A percentile compares a stretch with the other conserved stretches of the same genome.
Conservation (phyloP, 2,797 vertebrate species). For the Leptodactylus fallax region DNA sequence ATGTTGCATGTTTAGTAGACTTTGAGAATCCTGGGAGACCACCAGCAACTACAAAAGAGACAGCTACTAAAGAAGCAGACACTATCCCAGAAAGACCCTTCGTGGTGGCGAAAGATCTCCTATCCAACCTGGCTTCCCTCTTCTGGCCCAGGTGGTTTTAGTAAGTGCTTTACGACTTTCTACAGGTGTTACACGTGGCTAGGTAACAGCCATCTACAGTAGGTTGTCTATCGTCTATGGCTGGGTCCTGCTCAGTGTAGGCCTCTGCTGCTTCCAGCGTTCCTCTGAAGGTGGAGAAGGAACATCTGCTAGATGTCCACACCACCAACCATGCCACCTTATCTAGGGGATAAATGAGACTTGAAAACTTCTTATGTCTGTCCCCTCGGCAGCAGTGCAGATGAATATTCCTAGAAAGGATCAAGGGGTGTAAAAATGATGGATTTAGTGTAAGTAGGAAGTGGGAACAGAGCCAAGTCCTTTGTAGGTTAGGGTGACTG, state of each 20-base stretch:
- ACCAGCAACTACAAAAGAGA: not conserved
- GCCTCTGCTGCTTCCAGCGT: not conserved
- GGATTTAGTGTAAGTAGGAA: no score
- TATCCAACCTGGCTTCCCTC: constrained; percentile 16
- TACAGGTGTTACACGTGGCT: not conserved
- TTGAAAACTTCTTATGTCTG: no score
- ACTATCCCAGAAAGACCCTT: not conserved
- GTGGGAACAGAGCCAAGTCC: no score
- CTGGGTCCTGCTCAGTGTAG: not conserved
- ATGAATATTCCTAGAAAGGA: no score
- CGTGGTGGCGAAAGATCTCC: not conserved
- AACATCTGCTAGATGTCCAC: not conserved
- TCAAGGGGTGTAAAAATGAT: not conserved
- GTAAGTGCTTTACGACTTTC: constrained; percentile 16
- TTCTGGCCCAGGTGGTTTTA: constrained; percentile 43
- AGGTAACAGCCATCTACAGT: not conserved
- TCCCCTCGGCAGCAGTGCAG: no score
- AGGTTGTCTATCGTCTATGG: not conserved
- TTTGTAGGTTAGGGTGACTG: no score
- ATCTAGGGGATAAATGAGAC: not conserved
- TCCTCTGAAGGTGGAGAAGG: not conserved
- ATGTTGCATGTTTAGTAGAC: constrained; percentile 22
- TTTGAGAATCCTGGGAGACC: no score
- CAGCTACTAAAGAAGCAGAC: no score
- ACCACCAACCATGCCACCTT: not conserved